Conservation (phyloP, 2,888 invertebrate genomes). For the Hoplodrina ambigua region DNA sequence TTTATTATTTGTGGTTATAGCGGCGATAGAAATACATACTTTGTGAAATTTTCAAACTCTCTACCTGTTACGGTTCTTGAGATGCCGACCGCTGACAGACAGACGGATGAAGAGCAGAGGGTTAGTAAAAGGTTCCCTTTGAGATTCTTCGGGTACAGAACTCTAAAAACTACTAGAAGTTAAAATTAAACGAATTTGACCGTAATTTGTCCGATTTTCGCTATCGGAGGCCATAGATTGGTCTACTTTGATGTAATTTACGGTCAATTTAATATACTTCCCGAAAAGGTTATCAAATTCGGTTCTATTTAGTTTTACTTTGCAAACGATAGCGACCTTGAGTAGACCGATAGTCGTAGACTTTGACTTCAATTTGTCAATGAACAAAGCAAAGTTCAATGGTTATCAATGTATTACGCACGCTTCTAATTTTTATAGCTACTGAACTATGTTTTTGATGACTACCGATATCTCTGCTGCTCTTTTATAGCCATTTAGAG, state of each 20-base stretch:
- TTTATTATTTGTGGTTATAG: no score
- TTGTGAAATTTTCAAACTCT: no score
- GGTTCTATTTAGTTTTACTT: conserved; percentile 4
- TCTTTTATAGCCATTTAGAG: background rate
- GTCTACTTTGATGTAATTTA: conserved; percentile 22
- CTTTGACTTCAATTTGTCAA: conserved; percentile 7
- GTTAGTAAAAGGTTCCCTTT: no score
- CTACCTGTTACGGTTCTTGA: no score
- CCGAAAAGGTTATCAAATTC: conserved; percentile 42
- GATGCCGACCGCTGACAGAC: no score
- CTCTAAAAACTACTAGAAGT: background rate
- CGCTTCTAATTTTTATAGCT: background rate
- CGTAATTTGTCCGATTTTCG: conserved; percentile 9
- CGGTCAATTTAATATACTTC: conserved; percentile 25
- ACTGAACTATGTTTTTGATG: background rate
- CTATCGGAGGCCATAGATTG: conserved; percentile 21
- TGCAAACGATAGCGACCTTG: conserved; percentile 1
- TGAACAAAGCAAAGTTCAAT: background rate
- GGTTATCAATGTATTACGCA: background rate
- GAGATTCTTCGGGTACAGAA: no score
- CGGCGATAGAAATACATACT: no score
- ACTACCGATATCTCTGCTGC: background rate
- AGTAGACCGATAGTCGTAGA: background rate
- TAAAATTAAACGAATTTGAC: background rate
- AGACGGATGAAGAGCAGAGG: no score